Evolutionary conservation across 2,797 vertebrate species (phyloP), one percentile per base, ranked within the genome.

Genomic region (Zenarchopterus dispar): DNA sequence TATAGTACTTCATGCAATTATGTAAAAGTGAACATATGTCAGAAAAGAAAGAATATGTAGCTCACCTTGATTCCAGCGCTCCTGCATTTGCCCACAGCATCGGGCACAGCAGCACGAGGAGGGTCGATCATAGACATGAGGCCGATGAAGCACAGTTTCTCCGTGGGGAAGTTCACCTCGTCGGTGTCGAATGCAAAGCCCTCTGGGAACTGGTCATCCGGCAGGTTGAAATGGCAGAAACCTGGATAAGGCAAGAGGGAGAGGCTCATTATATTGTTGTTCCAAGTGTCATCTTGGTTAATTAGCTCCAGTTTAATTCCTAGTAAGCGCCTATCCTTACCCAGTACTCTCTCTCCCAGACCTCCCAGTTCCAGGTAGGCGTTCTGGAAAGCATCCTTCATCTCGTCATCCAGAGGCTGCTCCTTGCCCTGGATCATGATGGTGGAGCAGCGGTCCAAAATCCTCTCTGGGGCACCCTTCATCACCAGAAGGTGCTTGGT

Each of bases 111-210:
- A 0, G 96, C 96, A 10, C 96, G 93, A 64, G 96, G 96, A 0
- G 96, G 96, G 87, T 97, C 96, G 0, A 97, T 97, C 96, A 97
- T 97, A 75, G 96, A 97, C 92, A 97, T 97, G 72, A 97, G 95
- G 16, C 96, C 96, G 41, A 97, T 90, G 2, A 98, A 98, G 88
- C 96, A 98, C 73, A 98, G 90, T 84, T 96, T 96, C 62, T 97
- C 95, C 0, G 94, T 97, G 81, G 93, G 92, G 88, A 98, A 98
- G 89, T 98, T 97, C 45, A 97, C 95, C 2, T 97, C 96, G 0
- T 97, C 96, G 0, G 93, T 94, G 89, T 98, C 96, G 11, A 97
- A 98, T 75, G 96, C 96, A 50, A 98, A 98, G n/a, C 96, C 96
- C 84, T 97, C 97, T 61, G 96, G 96, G 84, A 95, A 97, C 77